Base-by-base conservation (phyloP, 2,888 invertebrate species). In the Hesperia comma region DNA sequence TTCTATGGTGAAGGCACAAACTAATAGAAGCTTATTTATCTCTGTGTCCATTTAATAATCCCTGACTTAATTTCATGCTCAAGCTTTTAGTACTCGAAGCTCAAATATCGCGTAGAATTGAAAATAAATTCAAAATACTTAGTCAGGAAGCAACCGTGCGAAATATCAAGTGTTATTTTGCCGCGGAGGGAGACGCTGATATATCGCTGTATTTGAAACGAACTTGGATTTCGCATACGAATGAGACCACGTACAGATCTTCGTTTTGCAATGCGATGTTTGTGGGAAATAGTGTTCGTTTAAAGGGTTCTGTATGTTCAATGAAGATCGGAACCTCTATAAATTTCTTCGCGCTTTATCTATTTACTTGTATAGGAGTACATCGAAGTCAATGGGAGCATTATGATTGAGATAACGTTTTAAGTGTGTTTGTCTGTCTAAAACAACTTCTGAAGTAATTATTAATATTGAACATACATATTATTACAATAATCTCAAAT, bases 131-230 rank as follows among this genome's bases (percentile, higher is more conserved):
- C 54, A 37, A 63, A 63, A 26, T 54, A 26, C 55, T 49, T 51
- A 51, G 51, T 51, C 26, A 37, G 55, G 55, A 37, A 57, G 26
- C 62, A 21, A 21, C 10, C 41, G 62, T 41, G 62, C 41, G 32
- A 54, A 54, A 33, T 60, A 43, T 57, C 49, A 51, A 26, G 56
- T 43, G 19, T 37, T 58, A 64, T 58, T 64, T 53, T 64, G 49
- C 51, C 33, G 56, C 21, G 8, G 32, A 21, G 51, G 26, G 51
- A 40, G 40, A 57, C 32, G 17, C n/a, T 58, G 64, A 64, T 58
- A 64, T 64, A 58, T 64, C 53, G 63, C 40, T 19, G 57, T 63
- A 57, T 63, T 63, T 40, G 56, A 41, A 63, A 51, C 63, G 46
- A 57, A 63, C 49, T 51, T 15, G 57, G 49, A 51, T 40, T 63